A percentile compares a stretch with the other conserved stretches of the same genome.
phyloP scores from a whole-genome alignment of 2,113 vertebrate genomes.

The Ornithorhynchus anatinus region DNA sequence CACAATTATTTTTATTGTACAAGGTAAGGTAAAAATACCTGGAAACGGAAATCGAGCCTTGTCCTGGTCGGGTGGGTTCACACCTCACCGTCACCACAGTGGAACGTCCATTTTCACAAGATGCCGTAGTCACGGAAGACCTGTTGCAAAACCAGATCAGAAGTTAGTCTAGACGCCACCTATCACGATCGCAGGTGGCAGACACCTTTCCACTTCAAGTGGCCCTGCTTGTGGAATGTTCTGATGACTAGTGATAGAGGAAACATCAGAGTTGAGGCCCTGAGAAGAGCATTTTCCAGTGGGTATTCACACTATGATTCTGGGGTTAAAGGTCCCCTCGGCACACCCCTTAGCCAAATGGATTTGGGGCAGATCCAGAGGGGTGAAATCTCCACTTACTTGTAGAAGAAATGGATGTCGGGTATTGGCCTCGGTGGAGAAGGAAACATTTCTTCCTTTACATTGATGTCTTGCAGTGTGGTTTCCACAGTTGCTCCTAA shows the following conservation, averaged over 20 bases:
- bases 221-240: background rate
- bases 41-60: conserved; percentile 86
- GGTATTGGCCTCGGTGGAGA: conserved; percentile 74
- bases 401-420: conserved; percentile 92
- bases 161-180: background rate
- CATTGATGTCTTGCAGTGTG: conserved; percentile 75
- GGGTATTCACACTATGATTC: background rate
- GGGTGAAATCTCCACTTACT: conserved; percentile 73
- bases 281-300: background rate
- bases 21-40: conserved; percentile 79
- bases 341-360: background rate
- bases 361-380: background rate
- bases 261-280: background rate
- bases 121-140: conserved; percentile 84
- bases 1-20: no score
- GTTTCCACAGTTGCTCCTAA: conserved; percentile 84
- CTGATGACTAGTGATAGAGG: background rate
- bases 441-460: conserved; percentile 78
- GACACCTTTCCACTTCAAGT: no score
- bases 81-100: conserved; percentile 90
- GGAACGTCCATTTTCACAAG: conserved; percentile 87
- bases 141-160: conserved; percentile 62
- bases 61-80: conserved; percentile 75
- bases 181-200: background rate
- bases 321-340: no score